These are phyloP conservation scores for Rhynchotus rufescens DNA, from an alignment of 2,797 vertebrate species.

Conservation along the genomic window DNA sequence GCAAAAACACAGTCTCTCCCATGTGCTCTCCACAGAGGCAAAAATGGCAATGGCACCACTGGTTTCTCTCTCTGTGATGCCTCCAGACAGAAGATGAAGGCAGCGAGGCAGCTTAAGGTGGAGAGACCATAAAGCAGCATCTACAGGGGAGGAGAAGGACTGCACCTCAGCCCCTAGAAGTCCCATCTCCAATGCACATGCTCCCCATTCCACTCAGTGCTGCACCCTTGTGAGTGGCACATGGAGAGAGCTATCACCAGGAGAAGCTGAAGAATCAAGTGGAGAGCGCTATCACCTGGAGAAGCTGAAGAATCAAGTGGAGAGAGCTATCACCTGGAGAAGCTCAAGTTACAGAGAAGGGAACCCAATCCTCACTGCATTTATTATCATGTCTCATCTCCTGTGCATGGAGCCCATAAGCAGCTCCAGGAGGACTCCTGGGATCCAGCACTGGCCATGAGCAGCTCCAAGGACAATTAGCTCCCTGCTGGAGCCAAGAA, in stretches of 20 bases:
- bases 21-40: not conserved
- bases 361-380: not conserved
- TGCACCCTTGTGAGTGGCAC: rapidly evolving
- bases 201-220: not conserved
- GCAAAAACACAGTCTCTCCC: not conserved
- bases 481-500: not conserved
- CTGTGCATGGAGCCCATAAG: not conserved
- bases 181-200: not conserved
- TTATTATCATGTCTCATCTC: not conserved
- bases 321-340: not conserved
- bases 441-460: too few species aligned
- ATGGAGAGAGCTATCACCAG: rapidly evolving
- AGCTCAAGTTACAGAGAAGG: not conserved
- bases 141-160: not conserved
- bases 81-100: not conserved
- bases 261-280: not conserved
- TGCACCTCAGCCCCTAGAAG: not conserved
- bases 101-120: not conserved
- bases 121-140: rapidly evolving
- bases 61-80: not conserved
- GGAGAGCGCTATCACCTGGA: rapidly evolving
- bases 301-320: rapidly evolving
- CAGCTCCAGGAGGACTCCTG: not conserved
- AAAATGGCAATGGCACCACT: not conserved
- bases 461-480: not conserved